Percentiles rank a stretch among this genome's conserved stretches.
Evolutionary conservation across 2,113 vertebrate species (phyloP).

Genomic region (Petrocephalus zakoni): DNA sequence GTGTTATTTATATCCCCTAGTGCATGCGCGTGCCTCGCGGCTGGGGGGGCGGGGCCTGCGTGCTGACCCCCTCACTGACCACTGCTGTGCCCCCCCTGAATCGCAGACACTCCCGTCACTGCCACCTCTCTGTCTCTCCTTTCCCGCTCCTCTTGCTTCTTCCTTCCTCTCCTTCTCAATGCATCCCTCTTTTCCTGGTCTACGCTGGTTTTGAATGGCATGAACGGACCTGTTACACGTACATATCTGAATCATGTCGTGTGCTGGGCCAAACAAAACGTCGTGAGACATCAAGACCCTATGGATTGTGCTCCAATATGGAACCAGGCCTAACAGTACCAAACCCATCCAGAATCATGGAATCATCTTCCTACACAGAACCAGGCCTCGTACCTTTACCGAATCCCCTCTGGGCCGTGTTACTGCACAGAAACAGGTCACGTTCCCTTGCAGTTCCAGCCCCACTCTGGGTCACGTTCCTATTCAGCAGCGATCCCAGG

Average conservation of each 20-base stretch:
- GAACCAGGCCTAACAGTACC: not conserved
- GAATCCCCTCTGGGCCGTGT: not conserved
- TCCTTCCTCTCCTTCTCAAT: not conserved
- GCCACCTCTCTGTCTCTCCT: not conserved
- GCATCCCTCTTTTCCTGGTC: not conserved
- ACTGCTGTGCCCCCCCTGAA: not conserved
- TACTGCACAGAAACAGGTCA: not conserved
- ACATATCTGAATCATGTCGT: too few relatives aligned
- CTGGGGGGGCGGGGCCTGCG: not conserved
- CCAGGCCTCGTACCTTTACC: not conserved
- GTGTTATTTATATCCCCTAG: conserved; percentile 15
- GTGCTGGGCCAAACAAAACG: not conserved
- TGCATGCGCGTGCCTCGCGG: not conserved
- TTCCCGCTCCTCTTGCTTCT: not conserved
- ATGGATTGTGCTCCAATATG: not conserved
- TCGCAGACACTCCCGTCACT: not conserved
- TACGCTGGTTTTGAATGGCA: not conserved
- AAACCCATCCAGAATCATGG: not conserved
- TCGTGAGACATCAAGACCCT: not conserved
- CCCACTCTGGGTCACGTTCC: not conserved
- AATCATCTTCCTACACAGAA: not conserved
- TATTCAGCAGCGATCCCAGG: not conserved
- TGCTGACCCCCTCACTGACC: not conserved
- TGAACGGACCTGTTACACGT: too few relatives aligned
- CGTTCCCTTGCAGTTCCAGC: not conserved